These are phyloP conservation scores for Echinarachnius parma DNA, from an alignment of 53 echinoderm and acorn worm species.

Conservation along the genomic window DNA sequence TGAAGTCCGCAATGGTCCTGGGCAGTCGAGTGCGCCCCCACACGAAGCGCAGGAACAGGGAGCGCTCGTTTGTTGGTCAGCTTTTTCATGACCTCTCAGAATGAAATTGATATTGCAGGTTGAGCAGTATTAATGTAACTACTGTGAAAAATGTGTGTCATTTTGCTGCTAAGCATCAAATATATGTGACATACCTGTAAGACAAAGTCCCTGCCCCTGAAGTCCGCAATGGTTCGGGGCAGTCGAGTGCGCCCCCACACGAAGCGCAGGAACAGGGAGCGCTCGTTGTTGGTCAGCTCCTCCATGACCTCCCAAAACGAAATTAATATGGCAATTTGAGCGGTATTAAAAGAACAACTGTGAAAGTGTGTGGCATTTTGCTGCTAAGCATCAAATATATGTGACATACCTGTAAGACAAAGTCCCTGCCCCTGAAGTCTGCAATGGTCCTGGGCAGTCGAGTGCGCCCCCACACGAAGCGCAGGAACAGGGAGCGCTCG, in stretches of 20 bases:
- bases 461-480: conserved; percentile 95
- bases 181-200: conserved; percentile 86
- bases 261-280: conserved; percentile 90
- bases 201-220: conserved; percentile 94
- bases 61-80: conserved; percentile 91
- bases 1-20: conserved; percentile 94
- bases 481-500: conserved; percentile 86
- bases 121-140: no score
- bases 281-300: conserved; percentile 88
- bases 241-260: conserved; percentile 94
- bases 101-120: no score
- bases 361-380: no score
- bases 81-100: conserved; percentile 98
- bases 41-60: conserved; percentile 91
- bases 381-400: no score
- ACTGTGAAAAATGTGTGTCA: no score
- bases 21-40: conserved; percentile 94
- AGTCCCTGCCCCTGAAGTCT: conserved; percentile 92
- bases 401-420: conserved; percentile 92
- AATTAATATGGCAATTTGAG: no score
- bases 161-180: no score
- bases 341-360: no score
- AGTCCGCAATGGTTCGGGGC: conserved; percentile 93
- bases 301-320: conserved; percentile 99
- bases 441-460: conserved; percentile 93